Percentiles rank a stretch among this genome's conserved stretches.
Evolutionary conservation across 2,888 invertebrate genomes (phyloP).

Genomic region (Hyles lineata): DNA sequence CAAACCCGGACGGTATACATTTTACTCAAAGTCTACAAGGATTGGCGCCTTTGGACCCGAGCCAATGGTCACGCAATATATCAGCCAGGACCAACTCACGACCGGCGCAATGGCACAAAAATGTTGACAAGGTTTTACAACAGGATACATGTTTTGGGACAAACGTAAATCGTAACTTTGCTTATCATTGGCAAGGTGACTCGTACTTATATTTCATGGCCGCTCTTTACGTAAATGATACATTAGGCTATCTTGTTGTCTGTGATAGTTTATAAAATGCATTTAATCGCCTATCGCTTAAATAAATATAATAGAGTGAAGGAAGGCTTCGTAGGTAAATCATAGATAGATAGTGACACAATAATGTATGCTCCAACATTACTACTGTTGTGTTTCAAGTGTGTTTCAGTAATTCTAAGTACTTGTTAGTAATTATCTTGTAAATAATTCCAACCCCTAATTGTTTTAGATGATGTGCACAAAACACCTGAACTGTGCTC

Average conservation of each 20-base stretch:
- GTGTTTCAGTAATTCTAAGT: no score
- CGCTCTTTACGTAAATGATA: background rate
- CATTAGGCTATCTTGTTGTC: background rate
- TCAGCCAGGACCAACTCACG: slow-evolving; percentile 55
- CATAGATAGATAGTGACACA: no score
- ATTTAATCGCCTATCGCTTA: background rate
- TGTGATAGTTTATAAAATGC: background rate
- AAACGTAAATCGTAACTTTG: slow-evolving; percentile 77
- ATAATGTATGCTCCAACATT: no score
- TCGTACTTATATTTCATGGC: slow-evolving; percentile 9
- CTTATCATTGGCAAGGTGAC: slow-evolving; percentile 80
- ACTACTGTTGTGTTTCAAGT: no score
- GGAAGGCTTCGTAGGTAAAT: no score
- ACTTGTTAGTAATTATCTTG: no score
- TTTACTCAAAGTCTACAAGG: slow-evolving; percentile 62
- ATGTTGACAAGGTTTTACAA: slow-evolving; percentile 58
- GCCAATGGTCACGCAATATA: slow-evolving; percentile 63
- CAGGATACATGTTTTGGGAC: slow-evolving; percentile 68
- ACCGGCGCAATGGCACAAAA: slow-evolving; percentile 73
- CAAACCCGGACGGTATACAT: slow-evolving; percentile 72
- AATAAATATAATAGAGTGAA: no score
- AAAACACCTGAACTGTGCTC: slow-evolving; percentile 71
- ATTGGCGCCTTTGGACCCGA: slow-evolving; percentile 50
- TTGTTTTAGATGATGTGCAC: slow-evolving; percentile 65
- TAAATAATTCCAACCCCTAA: background rate